Conservation (phyloP, 1,140 invertebrate genomes). For the Ridgeia piscesae region DNA sequence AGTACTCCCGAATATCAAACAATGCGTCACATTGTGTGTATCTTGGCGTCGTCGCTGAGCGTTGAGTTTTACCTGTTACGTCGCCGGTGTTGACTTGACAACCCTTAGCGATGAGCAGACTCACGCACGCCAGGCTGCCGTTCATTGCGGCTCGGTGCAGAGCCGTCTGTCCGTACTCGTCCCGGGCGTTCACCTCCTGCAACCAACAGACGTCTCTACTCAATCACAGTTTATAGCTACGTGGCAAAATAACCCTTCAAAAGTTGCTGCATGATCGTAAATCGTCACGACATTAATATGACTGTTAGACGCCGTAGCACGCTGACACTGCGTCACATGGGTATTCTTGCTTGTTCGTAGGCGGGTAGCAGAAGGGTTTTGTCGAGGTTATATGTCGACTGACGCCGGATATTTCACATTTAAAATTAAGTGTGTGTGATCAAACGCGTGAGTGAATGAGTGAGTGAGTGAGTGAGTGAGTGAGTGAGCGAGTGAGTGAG, state of each 20-base stretch:
- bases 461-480: too few relatives aligned
- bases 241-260: background rate
- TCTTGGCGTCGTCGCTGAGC: background rate
- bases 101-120: constrained; percentile 7
- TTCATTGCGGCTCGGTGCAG: constrained; percentile 19
- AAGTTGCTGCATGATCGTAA: too few relatives aligned
- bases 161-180: constrained; percentile 12
- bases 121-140: constrained; percentile 10
- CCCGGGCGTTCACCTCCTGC: background rate
- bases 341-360: too few relatives aligned
- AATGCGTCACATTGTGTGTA: background rate
- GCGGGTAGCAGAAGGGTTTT: too few relatives aligned
- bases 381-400: too few relatives aligned
- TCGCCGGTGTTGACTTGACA: constrained; percentile 7
- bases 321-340: too few relatives aligned
- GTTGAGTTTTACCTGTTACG: constrained; percentile 6
- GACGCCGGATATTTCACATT: too few relatives aligned
- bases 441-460: too few relatives aligned
- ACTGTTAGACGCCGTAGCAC: too few relatives aligned
- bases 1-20: background rate
- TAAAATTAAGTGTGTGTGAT: too few relatives aligned
- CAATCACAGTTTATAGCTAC: background rate
- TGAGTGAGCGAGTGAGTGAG: too few relatives aligned
- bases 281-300: too few relatives aligned
- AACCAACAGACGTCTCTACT: background rate